Base-by-base conservation (phyloP, 2,797 vertebrate species). In the Apodemus agrarius region DNA sequence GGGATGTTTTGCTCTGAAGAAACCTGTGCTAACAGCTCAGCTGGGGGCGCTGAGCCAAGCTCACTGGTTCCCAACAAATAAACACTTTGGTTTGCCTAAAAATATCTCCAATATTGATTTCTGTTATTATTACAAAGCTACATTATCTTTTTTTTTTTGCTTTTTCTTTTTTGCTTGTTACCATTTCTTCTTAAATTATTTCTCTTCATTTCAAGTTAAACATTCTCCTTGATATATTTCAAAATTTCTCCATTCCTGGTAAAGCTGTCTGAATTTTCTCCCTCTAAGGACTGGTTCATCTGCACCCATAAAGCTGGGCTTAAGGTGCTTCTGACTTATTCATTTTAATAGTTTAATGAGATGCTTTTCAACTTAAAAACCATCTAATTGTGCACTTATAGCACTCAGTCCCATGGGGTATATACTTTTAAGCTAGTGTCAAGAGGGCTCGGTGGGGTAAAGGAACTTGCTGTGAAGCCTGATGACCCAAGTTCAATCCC, bases 271-370 rank as follows among this genome's bases (percentile, higher is more conserved):
- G 65, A 49, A 82, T 84, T 46, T 92, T 92, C 24, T 37, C 49
- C n/a, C 31, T 95, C 2, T 46, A 83, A 89, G 78, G 67, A 52
- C 29, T 40, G 24, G 5, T 88, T 92, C 85, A 57, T 29, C 46
- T 92, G 22, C 34, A 14, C 24, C 46, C 26, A 31, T 57, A 86
- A 67, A 94, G 74, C 92, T 95, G 93, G 37, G 7, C 40, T 91
- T 92, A 75, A 96, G 52, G 46, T 75, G 29, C 3, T 88, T 95
- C 29, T 43, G 82, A 22, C 90, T 97, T 78, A 88, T 94, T 89
- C 37, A 94, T 46, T 63, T n/a, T 83, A 83, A 87, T 67, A 76
- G 31, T 14, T 75, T 94, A 24, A 37, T 43, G 31, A 89, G 14
- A 89, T 82, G 6, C 49, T 84, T 57, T 94, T 89, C 49, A 85